Conservation (phyloP, 1,140 invertebrate genomes). For the Orius laevigatus region DNA sequence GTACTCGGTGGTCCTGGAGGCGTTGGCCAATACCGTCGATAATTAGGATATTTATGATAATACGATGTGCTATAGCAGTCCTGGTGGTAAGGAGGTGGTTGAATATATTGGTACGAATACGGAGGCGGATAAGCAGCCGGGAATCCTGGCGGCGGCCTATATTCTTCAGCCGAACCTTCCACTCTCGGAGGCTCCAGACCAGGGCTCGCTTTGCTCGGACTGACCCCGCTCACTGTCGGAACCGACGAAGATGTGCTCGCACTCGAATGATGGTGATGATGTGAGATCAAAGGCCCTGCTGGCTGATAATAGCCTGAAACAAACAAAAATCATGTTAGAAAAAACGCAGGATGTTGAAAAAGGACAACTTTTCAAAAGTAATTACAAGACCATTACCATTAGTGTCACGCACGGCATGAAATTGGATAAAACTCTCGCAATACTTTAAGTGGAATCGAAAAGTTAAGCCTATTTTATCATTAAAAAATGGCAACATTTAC, state of each 20-base stretch:
- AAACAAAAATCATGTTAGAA: slow-evolving; percentile 18
- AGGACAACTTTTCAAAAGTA: no score
- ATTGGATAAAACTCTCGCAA: no score
- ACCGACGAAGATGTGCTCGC: slow-evolving; percentile 9
- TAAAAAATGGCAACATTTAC: no score
- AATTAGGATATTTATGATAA: neutral
- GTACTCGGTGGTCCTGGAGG: slow-evolving; percentile 23
- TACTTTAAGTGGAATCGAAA: no score
- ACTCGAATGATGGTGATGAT: slow-evolving; percentile 27
- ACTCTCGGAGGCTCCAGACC: slow-evolving; percentile 21
- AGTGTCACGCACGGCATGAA: no score
- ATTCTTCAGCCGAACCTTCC: slow-evolving; percentile 7
- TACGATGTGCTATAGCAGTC: slow-evolving; percentile 1
- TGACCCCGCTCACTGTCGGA: slow-evolving; percentile 23
- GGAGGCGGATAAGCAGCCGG: slow-evolving; percentile 25
- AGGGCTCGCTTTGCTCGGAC: slow-evolving; percentile 18
- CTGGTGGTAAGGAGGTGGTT: slow-evolving; percentile 1
- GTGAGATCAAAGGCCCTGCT: slow-evolving; percentile 65
- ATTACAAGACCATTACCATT: no score
- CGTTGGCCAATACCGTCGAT: slow-evolving; percentile 13
- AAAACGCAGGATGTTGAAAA: no score
- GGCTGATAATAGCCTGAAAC: slow-evolving; percentile 70
- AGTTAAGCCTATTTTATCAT: no score
- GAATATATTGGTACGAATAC: neutral
- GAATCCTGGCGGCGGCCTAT: slow-evolving; percentile 30